Base-by-base conservation (phyloP, 2,113 vertebrate species). In the Crotalus tigris region DNA sequence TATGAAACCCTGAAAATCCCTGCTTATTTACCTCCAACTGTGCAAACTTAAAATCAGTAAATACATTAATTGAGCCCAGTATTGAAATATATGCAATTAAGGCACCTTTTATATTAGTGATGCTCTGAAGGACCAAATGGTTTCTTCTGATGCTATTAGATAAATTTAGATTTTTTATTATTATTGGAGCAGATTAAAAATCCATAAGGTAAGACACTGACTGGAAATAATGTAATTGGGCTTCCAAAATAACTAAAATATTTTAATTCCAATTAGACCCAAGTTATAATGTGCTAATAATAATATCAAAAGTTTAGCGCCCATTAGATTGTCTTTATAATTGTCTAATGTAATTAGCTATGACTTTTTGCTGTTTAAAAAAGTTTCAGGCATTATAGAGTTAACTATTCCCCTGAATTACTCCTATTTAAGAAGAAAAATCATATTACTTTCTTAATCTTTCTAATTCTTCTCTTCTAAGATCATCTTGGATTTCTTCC, bases 381-480 rank as follows among this genome's bases (percentile, higher is more conserved):
- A 95, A 94, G 87, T 95, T 96, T 96, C 95, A 94, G 96, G 61
- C 94, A 92, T 12, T 93, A 95, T 97, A 96, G 95, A 91, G 95
- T 97, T 97, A 97, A 97, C 90, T 93, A 58, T 91, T 93, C 94
- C 90, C 96, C 96, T 96, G 95, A 97, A 96, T 95, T 97, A 96
- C 92, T 96, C 88, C 95, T 96, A 95, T 96, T 98, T 96, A 96
- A 97, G 93, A 97, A 96, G 95, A 96, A 97, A 97, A 97, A 95
- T 96, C 91, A 97, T 95, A 94, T 96, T 97, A 94, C 94, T 97
- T 97, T 97, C 94, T 96, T 96, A 97, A 97, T 97, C 96, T 98
- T 97, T 97, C 93, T 97, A 97, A 96, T 97, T 97, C 97, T 97
- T 87, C 97, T 97, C 95, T 97, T 94, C 95, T 96, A 97, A 97